Conservation (phyloP, 1,140 invertebrate species). For the Bombus superbus region DNA sequence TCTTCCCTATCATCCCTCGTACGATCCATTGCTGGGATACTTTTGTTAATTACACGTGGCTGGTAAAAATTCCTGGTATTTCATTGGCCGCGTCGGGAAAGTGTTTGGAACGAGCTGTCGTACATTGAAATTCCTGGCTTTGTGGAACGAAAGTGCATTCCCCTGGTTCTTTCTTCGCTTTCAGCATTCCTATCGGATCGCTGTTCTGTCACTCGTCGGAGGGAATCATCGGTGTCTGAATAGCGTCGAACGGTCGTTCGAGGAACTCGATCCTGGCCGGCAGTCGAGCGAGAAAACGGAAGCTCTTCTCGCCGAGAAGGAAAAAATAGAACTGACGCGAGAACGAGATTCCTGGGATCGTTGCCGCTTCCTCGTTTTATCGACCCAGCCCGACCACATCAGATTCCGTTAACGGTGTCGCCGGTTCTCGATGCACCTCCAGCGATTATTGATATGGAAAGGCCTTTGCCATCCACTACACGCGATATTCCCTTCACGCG, state of each 20-base stretch:
- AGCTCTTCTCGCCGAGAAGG: slow-evolving; percentile 19
- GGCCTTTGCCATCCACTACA: not conserved
- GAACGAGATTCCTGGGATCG: slow-evolving; percentile 56
- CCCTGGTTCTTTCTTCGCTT: not conserved
- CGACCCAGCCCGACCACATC: not conserved
- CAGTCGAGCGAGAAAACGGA: slow-evolving; percentile 26
- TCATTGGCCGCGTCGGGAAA: not conserved
- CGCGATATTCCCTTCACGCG: not conserved
- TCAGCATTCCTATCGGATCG: slow-evolving; percentile 34
- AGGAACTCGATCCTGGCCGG: not conserved
- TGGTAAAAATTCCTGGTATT: not conserved
- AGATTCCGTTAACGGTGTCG: slow-evolving; percentile 47
- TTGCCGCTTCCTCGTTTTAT: slow-evolving; percentile 55
- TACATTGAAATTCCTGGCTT: slow-evolving; percentile 31
- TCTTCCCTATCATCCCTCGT: not conserved
- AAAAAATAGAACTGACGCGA: slow-evolving; percentile 41
- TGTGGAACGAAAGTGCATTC: slow-evolving; percentile 45
- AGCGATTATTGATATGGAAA: not conserved
- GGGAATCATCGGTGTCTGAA: slow-evolving; percentile 8
- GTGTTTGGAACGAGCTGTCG: not conserved
- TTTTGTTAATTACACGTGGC: not conserved
- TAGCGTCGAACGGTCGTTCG: not conserved
- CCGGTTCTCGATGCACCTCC: not conserved
- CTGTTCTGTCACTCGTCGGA: not conserved
- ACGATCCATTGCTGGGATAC: not conserved